Evolutionary conservation across 2,888 invertebrate genomes (phyloP), one percentile per base, ranked within the genome.

Genomic region (Brachyopa scutellaris): DNA sequence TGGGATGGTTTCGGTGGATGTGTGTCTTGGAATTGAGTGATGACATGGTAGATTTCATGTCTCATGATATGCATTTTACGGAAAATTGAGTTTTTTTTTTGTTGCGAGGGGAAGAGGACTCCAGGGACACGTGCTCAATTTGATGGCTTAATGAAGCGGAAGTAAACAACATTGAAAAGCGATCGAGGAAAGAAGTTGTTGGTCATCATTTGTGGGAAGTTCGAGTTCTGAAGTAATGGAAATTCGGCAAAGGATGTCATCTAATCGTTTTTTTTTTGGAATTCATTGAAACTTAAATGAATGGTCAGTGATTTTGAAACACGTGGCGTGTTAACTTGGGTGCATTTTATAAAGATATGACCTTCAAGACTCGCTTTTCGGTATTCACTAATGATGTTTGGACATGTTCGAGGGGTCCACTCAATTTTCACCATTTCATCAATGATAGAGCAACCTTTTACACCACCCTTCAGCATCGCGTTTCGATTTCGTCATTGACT

Each of bases 1-100:
- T n/a, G n/a, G n/a, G n/a, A n/a, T n/a, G n/a, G n/a, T n/a, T n/a
- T n/a, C n/a, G 26, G 33, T 19, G 40, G 51, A 61, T 33, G 67
- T 31, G 31, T 57, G 33, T 55, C 49, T 51, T 40, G 55, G 40
- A 69, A 70, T 77, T 77, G 69, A 70, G 82, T 72, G 77, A 82
- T 82, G 82, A 82, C 82, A 82, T 66, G 82, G 77, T 51, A 77
- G 77, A 82, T 82, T 82, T 82, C 70, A 82, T 82, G 77, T 76
- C 77, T 77, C 77, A 70, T 82, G 72, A 77, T 76, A 82, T 82
- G 82, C 77, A 77, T 72, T 77, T 77, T 66, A 77, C 47, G 66
- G 70, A 8, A 66, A 82, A 82, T 77, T 70, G 69, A 55, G 64
- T 70, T 31, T 33, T 6, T 17, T 64, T 23, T 26, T 6, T 17